A percentile compares a stretch with the other conserved stretches of the same genome.
phyloP scores from a whole-genome alignment of 2,797 vertebrate genomes.

The Tenualosa ilisha region DNA sequence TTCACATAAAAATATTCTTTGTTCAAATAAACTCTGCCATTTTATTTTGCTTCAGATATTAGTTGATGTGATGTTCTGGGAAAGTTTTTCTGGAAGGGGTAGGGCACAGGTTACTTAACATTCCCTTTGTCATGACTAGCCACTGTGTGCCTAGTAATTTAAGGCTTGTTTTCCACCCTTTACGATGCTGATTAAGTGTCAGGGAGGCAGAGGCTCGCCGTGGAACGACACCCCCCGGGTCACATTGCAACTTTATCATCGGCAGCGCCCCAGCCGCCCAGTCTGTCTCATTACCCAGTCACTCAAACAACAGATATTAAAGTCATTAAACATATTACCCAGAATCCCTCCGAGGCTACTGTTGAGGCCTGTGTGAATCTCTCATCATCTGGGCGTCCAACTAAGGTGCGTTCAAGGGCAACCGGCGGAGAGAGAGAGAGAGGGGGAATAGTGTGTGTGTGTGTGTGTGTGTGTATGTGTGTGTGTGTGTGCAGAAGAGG shows the following conservation, averaged over 20 bases:
- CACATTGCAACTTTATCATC: slow-evolving; percentile 64
- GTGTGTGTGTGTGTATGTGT: neutral
- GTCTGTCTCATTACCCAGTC: slow-evolving; percentile 54
- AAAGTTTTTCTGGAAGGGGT: neutral
- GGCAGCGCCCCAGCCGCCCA: slow-evolving; percentile 56
- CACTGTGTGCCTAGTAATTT: slow-evolving; percentile 65
- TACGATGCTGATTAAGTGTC: slow-evolving; percentile 55
- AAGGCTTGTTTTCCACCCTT: slow-evolving; percentile 52
- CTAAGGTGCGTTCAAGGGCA: slow-evolving; percentile 57
- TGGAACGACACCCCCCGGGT: slow-evolving; percentile 46
- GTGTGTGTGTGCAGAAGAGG: neutral
- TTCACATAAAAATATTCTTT: too few relatives aligned
- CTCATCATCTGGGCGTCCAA: slow-evolving; percentile 47
- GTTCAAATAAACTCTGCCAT: too few relatives aligned
- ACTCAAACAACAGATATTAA: slow-evolving; percentile 69
- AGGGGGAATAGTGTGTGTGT: neutral
- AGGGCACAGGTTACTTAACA: slow-evolving; percentile 56
- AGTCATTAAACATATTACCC: slow-evolving; percentile 63
- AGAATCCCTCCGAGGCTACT: slow-evolving; percentile 46
- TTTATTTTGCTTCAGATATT: neutral
- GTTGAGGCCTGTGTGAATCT: slow-evolving; percentile 57
- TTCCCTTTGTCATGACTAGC: slow-evolving; percentile 62
- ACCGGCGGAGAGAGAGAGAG: slow-evolving; percentile 37
- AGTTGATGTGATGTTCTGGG: neutral
- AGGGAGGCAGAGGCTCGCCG: slow-evolving; percentile 25